Evolutionary conservation across 2,797 vertebrate genomes (phyloP).

Genomic region (Anguilla anguilla): DNA sequence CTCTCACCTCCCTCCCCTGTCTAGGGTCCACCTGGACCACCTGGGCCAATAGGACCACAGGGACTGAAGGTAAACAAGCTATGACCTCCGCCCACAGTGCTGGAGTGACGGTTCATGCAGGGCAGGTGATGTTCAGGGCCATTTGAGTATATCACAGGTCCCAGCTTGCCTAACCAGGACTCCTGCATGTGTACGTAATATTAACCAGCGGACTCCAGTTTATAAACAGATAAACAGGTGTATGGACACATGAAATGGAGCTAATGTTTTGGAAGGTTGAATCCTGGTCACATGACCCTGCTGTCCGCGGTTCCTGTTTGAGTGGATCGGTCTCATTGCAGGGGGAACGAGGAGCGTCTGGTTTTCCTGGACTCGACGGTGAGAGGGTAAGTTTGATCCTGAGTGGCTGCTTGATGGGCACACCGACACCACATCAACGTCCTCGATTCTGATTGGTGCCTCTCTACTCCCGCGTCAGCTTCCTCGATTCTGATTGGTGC

Average conservation of each 20-base stretch:
- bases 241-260: not conserved
- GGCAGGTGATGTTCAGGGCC: not conserved
- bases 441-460: not conserved
- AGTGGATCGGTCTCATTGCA: slow-evolving; percentile 49
- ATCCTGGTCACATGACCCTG: not conserved
- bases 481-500: not conserved
- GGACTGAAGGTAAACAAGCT: slow-evolving; percentile 82
- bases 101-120: not conserved
- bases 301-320: not conserved
- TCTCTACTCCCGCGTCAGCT: not conserved
- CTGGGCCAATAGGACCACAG: slow-evolving; percentile 84
- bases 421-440: not conserved
- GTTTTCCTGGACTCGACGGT: slow-evolving; percentile 87
- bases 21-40: slow-evolving; percentile 93
- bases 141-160: not conserved
- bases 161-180: not conserved
- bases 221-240: not conserved
- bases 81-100: slow-evolving; percentile 3
- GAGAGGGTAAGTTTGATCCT: slow-evolving; percentile 80
- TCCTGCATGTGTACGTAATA: not conserved
- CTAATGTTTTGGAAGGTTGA: not conserved
- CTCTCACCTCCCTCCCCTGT: slow-evolving; percentile 38
- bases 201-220: no score
- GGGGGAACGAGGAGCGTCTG: slow-evolving; percentile 89
- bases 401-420: not conserved